Base-by-base conservation (phyloP, 1,140 invertebrate genomes). In the Lordiphosa stackelbergi region DNA sequence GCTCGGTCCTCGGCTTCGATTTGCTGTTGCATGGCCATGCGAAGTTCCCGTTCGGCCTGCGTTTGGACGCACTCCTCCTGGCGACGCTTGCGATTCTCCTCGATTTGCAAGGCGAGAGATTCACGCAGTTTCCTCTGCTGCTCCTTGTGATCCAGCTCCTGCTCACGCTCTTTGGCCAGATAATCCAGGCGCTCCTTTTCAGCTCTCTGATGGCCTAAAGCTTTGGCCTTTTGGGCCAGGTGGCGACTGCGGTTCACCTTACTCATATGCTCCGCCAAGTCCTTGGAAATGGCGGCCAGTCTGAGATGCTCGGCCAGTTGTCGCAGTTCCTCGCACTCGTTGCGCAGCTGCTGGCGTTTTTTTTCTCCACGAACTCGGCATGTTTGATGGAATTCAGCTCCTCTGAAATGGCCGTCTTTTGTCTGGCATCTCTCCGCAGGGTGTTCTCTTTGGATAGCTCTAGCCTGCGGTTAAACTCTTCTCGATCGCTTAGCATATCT, bases 281-380 rank as follows among this genome's bases (percentile, higher is more conserved):
- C 72, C 43, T 83, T 83, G 2, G 77, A 73, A 28, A 83, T 77
- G 12, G 65, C 40, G 5, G 77, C 77, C 34, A 83, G 37, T 8
- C 69, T 73, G 9, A 83, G 42, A n/a, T 75, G 57, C 13, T 83
- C 73, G 0, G 69, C 72, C 12, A 83, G 31, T 7, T 31, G 11
- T 0, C 77, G 64, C 1, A 83, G 46, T 2, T 77, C 69, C 22
- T 61, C 47, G 45, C 69, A 73, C 9, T 83, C 78, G 10, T 57
- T 60, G 0, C 60, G 54, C 37, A 83, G 10, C n/a, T 83, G 72
- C 43, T 77, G 72, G 8, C 77, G 77, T 0, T 55, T 31, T 66
- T 73, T 4, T 53, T 31, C 1, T 83, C 77, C 7, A 83, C 13
- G 13, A 63, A 63, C 31, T 83, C 72, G 0, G 58, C 47, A 1